phyloP scores from a whole-genome alignment of 92 coral and sea anemone species.

The Nematostella vectensis region DNA sequence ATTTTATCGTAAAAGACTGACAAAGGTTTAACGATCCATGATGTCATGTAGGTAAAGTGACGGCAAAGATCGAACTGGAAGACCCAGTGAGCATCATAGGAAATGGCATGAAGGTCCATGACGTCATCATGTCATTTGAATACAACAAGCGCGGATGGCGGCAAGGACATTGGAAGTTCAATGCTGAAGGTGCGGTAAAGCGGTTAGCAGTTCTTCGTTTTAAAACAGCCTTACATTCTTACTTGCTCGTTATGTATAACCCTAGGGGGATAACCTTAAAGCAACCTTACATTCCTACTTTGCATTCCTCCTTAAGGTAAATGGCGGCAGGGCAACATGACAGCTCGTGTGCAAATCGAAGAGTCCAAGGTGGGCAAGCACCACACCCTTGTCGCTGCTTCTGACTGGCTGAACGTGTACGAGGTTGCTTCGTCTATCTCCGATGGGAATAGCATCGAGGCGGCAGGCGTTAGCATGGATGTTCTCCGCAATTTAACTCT shows the following conservation, averaged over 20 bases:
- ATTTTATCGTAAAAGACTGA: too few relatives aligned
- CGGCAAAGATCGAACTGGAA: conserved; percentile 70
- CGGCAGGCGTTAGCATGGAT: conserved; percentile 69
- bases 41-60: too few relatives aligned
- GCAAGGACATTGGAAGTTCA: conserved; percentile 75
- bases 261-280: too few relatives aligned
- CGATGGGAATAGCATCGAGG: conserved; percentile 54
- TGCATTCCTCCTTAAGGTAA: conserved; percentile 55
- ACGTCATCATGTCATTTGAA: conserved; percentile 62
- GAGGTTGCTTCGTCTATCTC: conserved; percentile 69
- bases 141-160: conserved; percentile 50
- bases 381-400: conserved; percentile 80
- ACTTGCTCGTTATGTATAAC: too few relatives aligned
- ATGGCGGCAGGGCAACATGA: conserved; percentile 77
- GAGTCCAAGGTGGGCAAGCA: conserved; percentile 84
- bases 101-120: conserved; percentile 54
- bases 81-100: conserved; percentile 78
- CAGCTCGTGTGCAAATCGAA: conserved; percentile 67
- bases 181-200: conserved; percentile 65
- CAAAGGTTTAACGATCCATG: too few relatives aligned
- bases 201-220: background rate
- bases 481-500: conserved; percentile 48
- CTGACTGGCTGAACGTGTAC: conserved; percentile 56
- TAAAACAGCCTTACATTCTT: too few relatives aligned
- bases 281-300: too few relatives aligned